phyloP scores from a whole-genome alignment of 2,888 invertebrate species.

The Taenaris catops region DNA sequence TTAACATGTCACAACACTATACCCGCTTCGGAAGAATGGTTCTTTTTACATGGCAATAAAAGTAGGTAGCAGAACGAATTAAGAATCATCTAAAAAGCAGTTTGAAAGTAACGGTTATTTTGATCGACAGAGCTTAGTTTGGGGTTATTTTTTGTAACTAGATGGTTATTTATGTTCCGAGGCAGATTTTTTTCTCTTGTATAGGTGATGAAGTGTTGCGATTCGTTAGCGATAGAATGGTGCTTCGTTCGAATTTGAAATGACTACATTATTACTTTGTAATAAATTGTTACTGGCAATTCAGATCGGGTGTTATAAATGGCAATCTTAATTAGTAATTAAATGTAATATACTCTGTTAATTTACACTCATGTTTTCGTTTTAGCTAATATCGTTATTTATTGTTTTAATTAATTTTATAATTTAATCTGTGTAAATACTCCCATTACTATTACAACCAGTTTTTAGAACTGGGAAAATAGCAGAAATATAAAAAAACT shows the following conservation, averaged over 20 bases:
- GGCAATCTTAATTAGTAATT: slow-evolving; percentile 4
- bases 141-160: slow-evolving; percentile 33
- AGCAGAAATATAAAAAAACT: no score
- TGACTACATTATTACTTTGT: slow-evolving; percentile 22
- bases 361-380: no score
- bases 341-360: background rate
- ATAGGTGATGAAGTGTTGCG: slow-evolving; percentile 31
- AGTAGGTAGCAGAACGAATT: slow-evolving; percentile 48
- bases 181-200: slow-evolving; percentile 36
- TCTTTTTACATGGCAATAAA: slow-evolving; percentile 32
- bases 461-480: no score
- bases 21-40: background rate
- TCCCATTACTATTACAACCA: no score
- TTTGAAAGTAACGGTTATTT: slow-evolving; percentile 42
- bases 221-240: slow-evolving; percentile 31
- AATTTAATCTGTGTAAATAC: no score
- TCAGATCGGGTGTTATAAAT: slow-evolving; percentile 2
- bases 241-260: slow-evolving; percentile 18
- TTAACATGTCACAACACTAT: slow-evolving; percentile 17
- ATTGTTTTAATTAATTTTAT: no score
- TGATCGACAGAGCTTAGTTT: slow-evolving; percentile 29
- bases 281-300: slow-evolving; percentile 10
- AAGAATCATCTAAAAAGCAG: slow-evolving; percentile 43
- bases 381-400: no score
- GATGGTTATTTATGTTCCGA: slow-evolving; percentile 38